Percentiles rank a stretch among this genome's conserved stretches.
Evolutionary conservation across 1,140 invertebrate genomes (phyloP).

Genomic region (Drosophila ohnishii): DNA sequence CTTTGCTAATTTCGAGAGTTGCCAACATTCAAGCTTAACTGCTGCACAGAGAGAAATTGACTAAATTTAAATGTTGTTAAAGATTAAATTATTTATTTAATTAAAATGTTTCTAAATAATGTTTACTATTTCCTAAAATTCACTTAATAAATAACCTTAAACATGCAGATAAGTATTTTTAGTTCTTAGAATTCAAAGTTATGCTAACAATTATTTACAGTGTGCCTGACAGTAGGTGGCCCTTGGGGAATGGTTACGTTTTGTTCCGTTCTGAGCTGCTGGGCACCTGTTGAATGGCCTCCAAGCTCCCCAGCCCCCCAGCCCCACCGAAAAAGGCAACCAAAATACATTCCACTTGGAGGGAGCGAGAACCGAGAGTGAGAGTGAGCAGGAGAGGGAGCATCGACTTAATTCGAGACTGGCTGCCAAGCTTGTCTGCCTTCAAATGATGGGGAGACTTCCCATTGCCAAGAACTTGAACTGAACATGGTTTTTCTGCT

Average conservation of each 20-base stretch:
- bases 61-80: too few relatives aligned
- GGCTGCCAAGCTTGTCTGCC: slow-evolving; percentile 62
- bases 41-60: slow-evolving; percentile 3
- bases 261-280: slow-evolving; percentile 34
- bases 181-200: neutral
- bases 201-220: slow-evolving; percentile 1
- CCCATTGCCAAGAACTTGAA: slow-evolving; percentile 76
- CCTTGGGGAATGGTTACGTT: slow-evolving; percentile 27
- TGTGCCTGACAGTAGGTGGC: neutral
- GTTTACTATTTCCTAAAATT: neutral
- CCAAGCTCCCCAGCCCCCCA: neutral
- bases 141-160: neutral
- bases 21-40: slow-evolving; percentile 36
- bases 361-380: neutral
- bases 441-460: slow-evolving; percentile 34
- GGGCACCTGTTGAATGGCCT: slow-evolving; percentile 45
- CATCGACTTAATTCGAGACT: slow-evolving; percentile 36
- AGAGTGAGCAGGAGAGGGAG: slow-evolving; percentile 7
- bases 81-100: neutral
- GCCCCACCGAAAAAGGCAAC: slow-evolving; percentile 6
- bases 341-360: slow-evolving; percentile 27
- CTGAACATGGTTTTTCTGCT: slow-evolving; percentile 39
- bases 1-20: slow-evolving; percentile 40
- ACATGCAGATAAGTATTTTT: neutral
- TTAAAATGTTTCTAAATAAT: neutral